These are phyloP conservation scores for Ariopsis seemanni DNA, from an alignment of 2,113 vertebrate species.

Conservation along the genomic window DNA sequence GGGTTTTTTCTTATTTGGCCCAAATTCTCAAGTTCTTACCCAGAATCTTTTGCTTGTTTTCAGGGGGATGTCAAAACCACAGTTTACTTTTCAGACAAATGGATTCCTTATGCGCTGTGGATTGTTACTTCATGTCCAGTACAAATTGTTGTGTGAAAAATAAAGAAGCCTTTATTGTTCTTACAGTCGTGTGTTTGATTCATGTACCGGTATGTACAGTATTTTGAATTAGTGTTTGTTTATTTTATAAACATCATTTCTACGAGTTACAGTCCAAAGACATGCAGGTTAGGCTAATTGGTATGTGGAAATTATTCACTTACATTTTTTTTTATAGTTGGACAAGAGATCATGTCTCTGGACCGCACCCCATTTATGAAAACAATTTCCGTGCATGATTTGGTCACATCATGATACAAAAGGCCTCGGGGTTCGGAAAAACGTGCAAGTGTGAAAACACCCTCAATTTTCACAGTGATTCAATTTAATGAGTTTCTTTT, in stretches of 20 bases:
- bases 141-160: background rate
- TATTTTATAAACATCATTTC: background rate
- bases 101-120: background rate
- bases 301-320: no score
- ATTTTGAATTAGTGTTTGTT: no score
- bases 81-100: background rate
- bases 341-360: background rate
- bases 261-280: background rate
- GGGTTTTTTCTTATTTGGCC: background rate
- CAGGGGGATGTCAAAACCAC: background rate
- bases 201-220: background rate
- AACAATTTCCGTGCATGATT: conserved; percentile 2
- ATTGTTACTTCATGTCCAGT: background rate
- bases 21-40: background rate
- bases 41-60: background rate
- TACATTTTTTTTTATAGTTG: background rate
- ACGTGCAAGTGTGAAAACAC: conserved; percentile 25
- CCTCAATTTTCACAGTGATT: conserved; percentile 13
- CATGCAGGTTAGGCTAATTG: no score
- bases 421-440: conserved; percentile 19
- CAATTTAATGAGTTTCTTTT: conserved; percentile 15
- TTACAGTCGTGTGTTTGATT: background rate
- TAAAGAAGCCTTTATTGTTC: background rate
- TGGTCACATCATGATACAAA: background rate
- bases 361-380: background rate